Evolutionary conservation across 2,888 invertebrate genomes (phyloP), one percentile per base, ranked within the genome.

Genomic region (Meloe dianella): DNA sequence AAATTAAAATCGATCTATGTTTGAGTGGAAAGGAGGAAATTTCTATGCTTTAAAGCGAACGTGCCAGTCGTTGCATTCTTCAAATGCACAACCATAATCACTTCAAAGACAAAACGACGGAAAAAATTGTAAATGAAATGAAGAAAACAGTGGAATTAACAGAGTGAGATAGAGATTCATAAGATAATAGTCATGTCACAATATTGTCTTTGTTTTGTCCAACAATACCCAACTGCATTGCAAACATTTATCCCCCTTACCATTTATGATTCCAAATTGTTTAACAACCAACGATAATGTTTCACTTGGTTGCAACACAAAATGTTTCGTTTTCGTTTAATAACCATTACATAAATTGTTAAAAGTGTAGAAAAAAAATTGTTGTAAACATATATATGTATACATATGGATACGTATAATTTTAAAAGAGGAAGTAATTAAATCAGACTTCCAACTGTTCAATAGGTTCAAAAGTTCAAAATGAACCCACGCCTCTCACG

Each of bases 201-300:
- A 58, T 58, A 58, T 58, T 58, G 58, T 58, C 58, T 58, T 58
- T 58, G 58, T 58, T 58, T 58, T 58, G 30, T 58, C 35, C 30
- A 58, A 58, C 58, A 58, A 58, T 58, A 58, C 58, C 47, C 58
- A 30, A 35, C 58, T 29, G n/a, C 58, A 58, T 58, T 14, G 58
- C 58, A 5, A 58, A 58, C 58, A 58, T 58, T 47, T 20, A 47
- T 47, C 47, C 47, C 47, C 17, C n/a, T 41, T 41, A 17, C 41
- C 41, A 41, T 47, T 47, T 47, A 47, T 47, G 20, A 47, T 47
- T 47, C 47, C 47, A 47, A 47, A 47, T 20, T 47, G 47, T 47
- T 20, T 5, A 41, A 47, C 47, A 47, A 47, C 47, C 10, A 20
- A 47, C 9, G 47, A 47, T 47, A 20, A 20, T 47, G 47, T 47